Evolutionary conservation across 2,113 vertebrate genomes (phyloP), one percentile per base, ranked within the genome.

Genomic region (Mastomys coucha): DNA sequence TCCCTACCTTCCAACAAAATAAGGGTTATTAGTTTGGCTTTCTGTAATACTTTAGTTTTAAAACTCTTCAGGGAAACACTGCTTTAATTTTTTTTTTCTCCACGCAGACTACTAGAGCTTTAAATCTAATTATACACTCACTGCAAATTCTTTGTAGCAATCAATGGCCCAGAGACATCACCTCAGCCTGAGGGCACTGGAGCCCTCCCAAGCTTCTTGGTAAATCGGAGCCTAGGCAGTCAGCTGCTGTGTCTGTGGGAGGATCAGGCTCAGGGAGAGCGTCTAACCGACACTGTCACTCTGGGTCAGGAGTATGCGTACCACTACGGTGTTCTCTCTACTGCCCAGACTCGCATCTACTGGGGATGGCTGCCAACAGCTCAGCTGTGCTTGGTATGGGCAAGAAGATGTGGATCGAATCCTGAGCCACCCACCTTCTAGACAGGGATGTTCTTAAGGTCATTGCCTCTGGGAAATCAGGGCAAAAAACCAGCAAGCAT

Each of bases 21-120:
- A 84, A 88, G 36, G 51, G 63, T 72, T 86, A 69, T 89, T 87
- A 42, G 9, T 91, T 97, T 24, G 94, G 95, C 51, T 96, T 73
- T 63, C 60, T 31, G 5, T 91, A 90, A 75, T 73, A n/a, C 84
- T 97, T 97, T 92, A 75, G 96, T 95, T 97, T 96, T 94, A 84
- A 97, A 82, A 90, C 33, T 72, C 42, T 78, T 58, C 19, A 69
- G 56, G 75, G 19, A 93, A 87, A 58, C 67, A n/a, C 73, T 94
- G 28, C n/a, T 89, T 90, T 95, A 80, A 69, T 85, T 77, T 42
- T n/a, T 33, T 20, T 69, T 82, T 92, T 65, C 75, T 75, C 63
- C 78, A 63, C 96, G 33, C 45, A 63, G 75, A 75, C 49, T 22
- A 87, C 26, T 60, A 80, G 2, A 86, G 7, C 94, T 97, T 96